phyloP scores from a whole-genome alignment of 92 coral and sea anemone species.

The Porites evermanni region DNA sequence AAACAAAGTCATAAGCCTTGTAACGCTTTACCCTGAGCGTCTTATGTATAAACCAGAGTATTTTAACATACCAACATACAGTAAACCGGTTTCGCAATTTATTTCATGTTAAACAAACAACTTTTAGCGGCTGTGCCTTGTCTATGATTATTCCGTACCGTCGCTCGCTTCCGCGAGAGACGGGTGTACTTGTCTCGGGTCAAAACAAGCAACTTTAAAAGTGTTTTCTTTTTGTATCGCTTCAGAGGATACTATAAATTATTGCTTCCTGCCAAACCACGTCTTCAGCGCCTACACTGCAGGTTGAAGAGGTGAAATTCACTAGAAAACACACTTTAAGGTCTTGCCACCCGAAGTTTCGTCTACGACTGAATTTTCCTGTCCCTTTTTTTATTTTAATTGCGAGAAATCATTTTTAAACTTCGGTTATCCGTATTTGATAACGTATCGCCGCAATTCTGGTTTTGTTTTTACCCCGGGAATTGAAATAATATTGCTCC shows the following conservation, averaged over 20 bases:
- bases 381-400: neutral
- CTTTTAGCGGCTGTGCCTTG: slow-evolving; percentile 14
- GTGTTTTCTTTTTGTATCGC: slow-evolving; percentile 35
- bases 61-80: slow-evolving; percentile 13
- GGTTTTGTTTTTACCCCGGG: slow-evolving; percentile 6
- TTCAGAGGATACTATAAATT: slow-evolving; percentile 41
- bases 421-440: neutral
- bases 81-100: slow-evolving; percentile 34
- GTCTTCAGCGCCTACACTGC: slow-evolving; percentile 28
- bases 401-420: neutral
- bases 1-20: slow-evolving; percentile 1
- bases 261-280: slow-evolving; percentile 22
- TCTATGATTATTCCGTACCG: neutral
- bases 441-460: neutral
- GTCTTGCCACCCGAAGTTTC: slow-evolving; percentile 18
- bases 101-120: slow-evolving; percentile 45
- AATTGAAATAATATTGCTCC: slow-evolving; percentile 34
- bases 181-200: slow-evolving; percentile 32
- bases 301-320: slow-evolving; percentile 33
- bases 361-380: neutral
- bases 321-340: slow-evolving; percentile 10
- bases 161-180: neutral
- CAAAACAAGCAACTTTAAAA: slow-evolving; percentile 15
- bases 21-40: neutral
- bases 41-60: neutral